phyloP scores from a whole-genome alignment of 2,113 vertebrate genomes.

The Isurus oxyrinchus region DNA sequence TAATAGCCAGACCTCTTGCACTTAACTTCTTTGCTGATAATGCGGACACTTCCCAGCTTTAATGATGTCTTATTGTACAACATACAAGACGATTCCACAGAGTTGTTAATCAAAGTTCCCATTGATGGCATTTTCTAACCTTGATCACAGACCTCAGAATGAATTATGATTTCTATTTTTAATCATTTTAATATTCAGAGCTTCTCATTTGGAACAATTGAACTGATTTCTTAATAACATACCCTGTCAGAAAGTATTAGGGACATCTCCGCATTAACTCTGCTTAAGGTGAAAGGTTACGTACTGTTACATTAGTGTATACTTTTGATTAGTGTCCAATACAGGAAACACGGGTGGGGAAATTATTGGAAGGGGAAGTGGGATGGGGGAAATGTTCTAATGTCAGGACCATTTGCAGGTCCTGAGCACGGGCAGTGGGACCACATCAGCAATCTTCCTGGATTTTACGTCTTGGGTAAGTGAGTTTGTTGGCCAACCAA shows the following conservation, averaged over 20 bases:
- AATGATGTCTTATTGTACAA: not conserved
- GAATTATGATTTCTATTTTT: not conserved
- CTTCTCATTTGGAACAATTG: conserved; percentile 12
- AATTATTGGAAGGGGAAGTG: too few species aligned
- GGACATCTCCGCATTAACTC: not conserved
- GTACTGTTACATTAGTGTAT: not conserved
- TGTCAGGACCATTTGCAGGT: too few species aligned
- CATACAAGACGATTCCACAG: not conserved
- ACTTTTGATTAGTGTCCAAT: not conserved
- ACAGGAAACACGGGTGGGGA: not conserved
- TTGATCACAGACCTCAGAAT: not conserved
- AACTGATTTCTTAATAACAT: not conserved
- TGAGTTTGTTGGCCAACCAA: too few species aligned
- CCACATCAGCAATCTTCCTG: too few species aligned
- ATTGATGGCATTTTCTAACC: not conserved
- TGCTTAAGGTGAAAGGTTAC: not conserved
- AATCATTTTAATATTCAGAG: not conserved
- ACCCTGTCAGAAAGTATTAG: not conserved
- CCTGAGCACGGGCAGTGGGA: too few species aligned
- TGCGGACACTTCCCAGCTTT: not conserved
- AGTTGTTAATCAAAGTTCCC: not conserved
- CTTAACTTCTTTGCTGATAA: not conserved
- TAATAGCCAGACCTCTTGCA: not conserved
- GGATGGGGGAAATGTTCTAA: too few species aligned
- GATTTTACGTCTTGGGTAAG: too few species aligned